These are phyloP conservation scores for Camponotus vicinus DNA, from an alignment of 1,140 invertebrate species.

Conservation along the genomic window DNA sequence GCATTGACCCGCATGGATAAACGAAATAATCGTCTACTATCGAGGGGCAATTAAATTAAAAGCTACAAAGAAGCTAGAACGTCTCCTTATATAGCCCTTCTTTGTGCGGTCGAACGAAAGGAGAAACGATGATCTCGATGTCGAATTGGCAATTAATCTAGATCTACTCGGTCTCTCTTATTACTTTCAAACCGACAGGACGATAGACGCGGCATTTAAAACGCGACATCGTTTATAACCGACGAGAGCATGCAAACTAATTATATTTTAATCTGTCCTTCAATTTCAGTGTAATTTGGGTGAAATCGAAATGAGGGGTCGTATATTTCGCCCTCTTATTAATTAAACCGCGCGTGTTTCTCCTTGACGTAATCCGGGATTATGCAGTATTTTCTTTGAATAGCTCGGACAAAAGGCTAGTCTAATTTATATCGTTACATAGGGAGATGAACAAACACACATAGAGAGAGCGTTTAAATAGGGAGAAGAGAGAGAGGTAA, in stretches of 20 bases:
- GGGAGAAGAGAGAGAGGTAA: slow-evolving; percentile 10
- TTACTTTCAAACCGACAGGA: background rate
- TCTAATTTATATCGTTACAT: background rate
- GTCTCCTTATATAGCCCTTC: slow-evolving; percentile 55
- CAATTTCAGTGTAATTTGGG: background rate
- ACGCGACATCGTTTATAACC: background rate
- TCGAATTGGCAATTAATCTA: slow-evolving; percentile 56
- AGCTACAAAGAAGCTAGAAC: slow-evolving; percentile 32
- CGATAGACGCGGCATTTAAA: slow-evolving; percentile 16
- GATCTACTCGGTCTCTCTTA: slow-evolving; percentile 4
- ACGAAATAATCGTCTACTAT: slow-evolving; percentile 66
- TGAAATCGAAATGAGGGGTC: background rate
- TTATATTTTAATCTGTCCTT: slow-evolving; percentile 33
- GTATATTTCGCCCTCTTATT: background rate
- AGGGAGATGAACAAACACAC: background rate
- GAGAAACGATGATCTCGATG: slow-evolving; percentile 66
- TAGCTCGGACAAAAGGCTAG: background rate
- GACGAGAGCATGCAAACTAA: background rate
- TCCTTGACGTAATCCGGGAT: slow-evolving; percentile 14
- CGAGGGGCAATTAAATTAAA: slow-evolving; percentile 70
- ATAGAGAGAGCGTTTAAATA: slow-evolving; percentile 3
- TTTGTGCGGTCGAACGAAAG: slow-evolving; percentile 71
- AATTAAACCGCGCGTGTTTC: slow-evolving; percentile 22
- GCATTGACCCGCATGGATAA: slow-evolving; percentile 53
- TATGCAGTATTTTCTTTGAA: slow-evolving; percentile 15